Percentiles rank a stretch among this genome's conserved stretches.
Conservation (phyloP, 2,113 vertebrate species). For the Hymenochirus boettgeri region DNA sequence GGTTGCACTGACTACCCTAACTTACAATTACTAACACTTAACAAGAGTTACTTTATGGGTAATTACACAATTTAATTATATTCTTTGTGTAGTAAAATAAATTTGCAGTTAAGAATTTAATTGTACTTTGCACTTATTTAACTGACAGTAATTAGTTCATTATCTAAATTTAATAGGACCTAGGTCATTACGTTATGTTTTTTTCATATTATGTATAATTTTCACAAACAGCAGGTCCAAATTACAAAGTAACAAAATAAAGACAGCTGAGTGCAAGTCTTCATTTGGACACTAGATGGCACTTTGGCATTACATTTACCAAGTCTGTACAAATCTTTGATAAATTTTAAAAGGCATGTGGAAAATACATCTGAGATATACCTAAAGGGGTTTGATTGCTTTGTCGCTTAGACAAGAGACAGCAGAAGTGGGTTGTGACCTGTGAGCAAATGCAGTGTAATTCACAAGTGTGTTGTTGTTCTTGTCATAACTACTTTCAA, state of each 20-base stretch:
- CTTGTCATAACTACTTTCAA: constrained; percentile 15
- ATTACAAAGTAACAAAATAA: constrained; percentile 5
- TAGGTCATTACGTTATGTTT: constrained; percentile 39
- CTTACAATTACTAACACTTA: constrained; percentile 43
- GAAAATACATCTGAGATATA: constrained; percentile 10
- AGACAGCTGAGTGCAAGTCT: background rate
- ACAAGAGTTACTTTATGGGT: constrained; percentile 42
- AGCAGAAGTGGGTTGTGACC: constrained; percentile 24
- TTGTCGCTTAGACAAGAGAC: constrained; percentile 37
- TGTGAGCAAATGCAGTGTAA: constrained; percentile 23
- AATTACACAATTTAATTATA: constrained; percentile 45
- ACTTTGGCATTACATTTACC: constrained; percentile 10
- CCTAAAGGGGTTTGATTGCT: constrained; percentile 25
- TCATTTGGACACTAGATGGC: constrained; percentile 20
- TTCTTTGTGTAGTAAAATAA: constrained; percentile 38
- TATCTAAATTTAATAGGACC: constrained; percentile 41
- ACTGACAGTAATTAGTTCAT: constrained; percentile 42
- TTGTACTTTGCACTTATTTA: constrained; percentile 36
- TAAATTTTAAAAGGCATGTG: background rate
- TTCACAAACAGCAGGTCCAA: constrained; percentile 19
- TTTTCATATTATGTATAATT: constrained; percentile 41
- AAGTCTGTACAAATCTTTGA: no score
- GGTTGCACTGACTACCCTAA: constrained; percentile 38
- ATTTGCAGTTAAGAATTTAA: constrained; percentile 42
- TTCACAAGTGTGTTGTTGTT: constrained; percentile 25